Evolutionary conservation across 2,113 vertebrate genomes (phyloP), one percentile per base, ranked within the genome.

Genomic region (Numenius arquata): DNA sequence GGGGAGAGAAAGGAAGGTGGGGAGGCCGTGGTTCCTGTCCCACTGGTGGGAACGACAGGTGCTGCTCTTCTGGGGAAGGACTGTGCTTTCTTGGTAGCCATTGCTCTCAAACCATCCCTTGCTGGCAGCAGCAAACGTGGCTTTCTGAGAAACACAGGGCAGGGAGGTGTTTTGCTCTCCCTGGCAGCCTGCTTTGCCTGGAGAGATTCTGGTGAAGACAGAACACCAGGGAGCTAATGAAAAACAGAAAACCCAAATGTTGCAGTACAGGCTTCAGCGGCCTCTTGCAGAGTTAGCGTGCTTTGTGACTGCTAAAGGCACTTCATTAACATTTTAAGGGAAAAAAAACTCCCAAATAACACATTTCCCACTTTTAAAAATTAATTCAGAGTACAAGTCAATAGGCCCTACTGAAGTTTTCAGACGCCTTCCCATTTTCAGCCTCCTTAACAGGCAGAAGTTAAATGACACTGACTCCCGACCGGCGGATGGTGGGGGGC

Each of bases 11-110:
- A 43, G 38, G 20, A 25, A 16, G 9, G 8, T 52, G n/a, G 8
- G 27, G 17, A 59, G 26, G 30, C 48, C 7, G 8, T 27, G 18
- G 52, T 25, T 89, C 12, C 47, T n/a, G 43, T 41, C 1, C 1
- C 45, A 5, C 9, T 2, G 5, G 30, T 9, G 30, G 22, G n/a
- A 65, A 52, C 0, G 1, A 4, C 17, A 40, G 23, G 43, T 18
- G 36, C 5, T 32, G 40, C 45, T 34, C 19, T 61, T 9, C 19
- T 3, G 10, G 25, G 17, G 32, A 90, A 85, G 45, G 59, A 8
- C 50, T 36, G 43, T 11, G 79, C 38, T 20, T 48, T 18, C 59
- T 21, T 2, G 15, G 5, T 10, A 12, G 43, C 43, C 79, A 6
- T 8, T 40, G 59, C 29, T 25, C 47, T 63, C 29, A 15, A 12